Conservation (phyloP, 2,113 vertebrate genomes). For the Chlorocebus sabaeus region DNA sequence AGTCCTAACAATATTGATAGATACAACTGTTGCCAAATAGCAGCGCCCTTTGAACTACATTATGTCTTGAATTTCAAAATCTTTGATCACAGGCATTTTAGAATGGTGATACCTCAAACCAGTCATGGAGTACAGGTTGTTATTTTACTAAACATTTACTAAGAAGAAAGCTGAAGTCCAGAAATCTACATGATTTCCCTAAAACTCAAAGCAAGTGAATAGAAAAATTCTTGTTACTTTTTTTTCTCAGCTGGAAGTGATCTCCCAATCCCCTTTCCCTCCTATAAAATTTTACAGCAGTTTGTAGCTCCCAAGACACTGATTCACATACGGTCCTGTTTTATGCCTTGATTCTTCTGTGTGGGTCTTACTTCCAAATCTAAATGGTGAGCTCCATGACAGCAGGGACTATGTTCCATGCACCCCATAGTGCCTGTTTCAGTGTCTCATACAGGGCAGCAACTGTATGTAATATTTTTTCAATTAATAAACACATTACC, state of each 20-base stretch:
- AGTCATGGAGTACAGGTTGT: neutral
- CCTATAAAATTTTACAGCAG: neutral
- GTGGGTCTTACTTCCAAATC: neutral
- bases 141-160: neutral
- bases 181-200: neutral
- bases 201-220: neutral
- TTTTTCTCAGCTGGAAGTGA: neutral
- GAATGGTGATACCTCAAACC: neutral
- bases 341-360: neutral
- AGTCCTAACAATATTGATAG: neutral
- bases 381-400: neutral
- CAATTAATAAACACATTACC: neutral
- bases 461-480: neutral
- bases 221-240: neutral
- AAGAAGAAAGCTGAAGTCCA: neutral
- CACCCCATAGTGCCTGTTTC: neutral
- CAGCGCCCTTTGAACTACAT: neutral
- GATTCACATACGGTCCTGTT: neutral
- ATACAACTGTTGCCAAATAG: neutral
- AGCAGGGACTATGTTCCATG: neutral
- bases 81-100: neutral
- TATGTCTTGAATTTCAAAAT: constrained; percentile 17
- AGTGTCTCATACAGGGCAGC: neutral
- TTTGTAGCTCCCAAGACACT: neutral
- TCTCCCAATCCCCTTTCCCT: neutral